Conservation (phyloP, 2,113 vertebrate genomes). For the Mirza zaza region DNA sequence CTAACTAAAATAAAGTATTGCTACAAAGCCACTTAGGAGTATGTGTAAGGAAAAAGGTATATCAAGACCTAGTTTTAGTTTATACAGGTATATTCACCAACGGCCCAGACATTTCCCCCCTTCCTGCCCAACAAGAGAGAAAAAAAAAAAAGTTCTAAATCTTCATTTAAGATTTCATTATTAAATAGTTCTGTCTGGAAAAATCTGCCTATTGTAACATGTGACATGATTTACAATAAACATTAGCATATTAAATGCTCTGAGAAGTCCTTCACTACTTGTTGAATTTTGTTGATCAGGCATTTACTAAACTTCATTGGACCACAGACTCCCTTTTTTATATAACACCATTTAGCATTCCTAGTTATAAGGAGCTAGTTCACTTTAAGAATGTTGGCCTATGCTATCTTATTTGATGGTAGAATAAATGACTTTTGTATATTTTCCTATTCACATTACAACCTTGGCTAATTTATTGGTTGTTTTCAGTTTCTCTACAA, state of each 20-base stretch:
- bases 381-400: background rate
- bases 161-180: background rate
- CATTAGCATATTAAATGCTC: background rate
- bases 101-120: background rate
- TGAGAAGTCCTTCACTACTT: background rate
- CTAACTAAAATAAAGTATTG: background rate
- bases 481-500: slow-evolving; percentile 30
- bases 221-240: background rate
- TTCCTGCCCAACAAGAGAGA: background rate
- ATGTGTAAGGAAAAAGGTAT: background rate
- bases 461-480: background rate
- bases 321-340: background rate
- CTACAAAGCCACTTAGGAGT: background rate
- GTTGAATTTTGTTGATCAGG: background rate
- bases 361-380: background rate
- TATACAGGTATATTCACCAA: background rate
- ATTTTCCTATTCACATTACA: background rate
- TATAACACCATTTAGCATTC: background rate
- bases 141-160: rapidly evolving
- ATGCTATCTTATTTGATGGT: background rate
- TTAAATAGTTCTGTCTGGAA: slow-evolving; percentile 42
- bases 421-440: background rate
- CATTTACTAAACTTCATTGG: background rate
- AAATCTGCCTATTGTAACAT: background rate
- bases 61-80: background rate